Conservation (phyloP, 2,888 invertebrate genomes). For the Erannis defoliaria region DNA sequence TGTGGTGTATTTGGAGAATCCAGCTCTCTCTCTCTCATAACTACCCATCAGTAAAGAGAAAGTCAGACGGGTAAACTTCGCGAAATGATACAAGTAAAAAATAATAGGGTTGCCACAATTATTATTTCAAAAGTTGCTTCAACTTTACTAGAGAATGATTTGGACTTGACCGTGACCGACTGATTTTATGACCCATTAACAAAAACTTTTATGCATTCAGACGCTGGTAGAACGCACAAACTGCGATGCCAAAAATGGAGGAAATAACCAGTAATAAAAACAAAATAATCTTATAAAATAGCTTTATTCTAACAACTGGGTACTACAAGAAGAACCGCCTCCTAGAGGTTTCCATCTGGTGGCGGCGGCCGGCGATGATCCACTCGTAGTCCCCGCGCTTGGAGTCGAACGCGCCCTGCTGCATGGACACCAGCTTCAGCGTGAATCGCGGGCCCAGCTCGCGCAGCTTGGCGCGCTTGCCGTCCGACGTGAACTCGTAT, state of each 20-base stretch:
- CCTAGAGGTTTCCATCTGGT: slow-evolving; percentile 97
- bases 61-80: no score
- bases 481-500: slow-evolving; percentile 95
- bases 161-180: no score
- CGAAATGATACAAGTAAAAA: no score
- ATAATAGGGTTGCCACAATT: no score
- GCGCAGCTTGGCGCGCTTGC: slow-evolving; percentile 90
- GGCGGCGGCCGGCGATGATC: slow-evolving; percentile 96
- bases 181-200: no score
- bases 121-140: no score
- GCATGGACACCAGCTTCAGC: slow-evolving; percentile 95
- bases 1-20: no score
- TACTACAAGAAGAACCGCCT: slow-evolving; percentile 95
- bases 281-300: slow-evolving; percentile 8
- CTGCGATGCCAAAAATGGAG: no score
- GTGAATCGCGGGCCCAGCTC: slow-evolving; percentile 99
- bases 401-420: slow-evolving; percentile 98
- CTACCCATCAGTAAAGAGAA: no score
- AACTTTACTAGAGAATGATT: no score
- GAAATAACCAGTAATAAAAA: neutral
- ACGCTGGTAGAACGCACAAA: neutral
- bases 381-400: slow-evolving; percentile 99
- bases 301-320: slow-evolving; percentile 3
- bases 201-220: no score
- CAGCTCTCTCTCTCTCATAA: no score